Conservation (phyloP, 2,113 vertebrate genomes). For the Progne subis region DNA sequence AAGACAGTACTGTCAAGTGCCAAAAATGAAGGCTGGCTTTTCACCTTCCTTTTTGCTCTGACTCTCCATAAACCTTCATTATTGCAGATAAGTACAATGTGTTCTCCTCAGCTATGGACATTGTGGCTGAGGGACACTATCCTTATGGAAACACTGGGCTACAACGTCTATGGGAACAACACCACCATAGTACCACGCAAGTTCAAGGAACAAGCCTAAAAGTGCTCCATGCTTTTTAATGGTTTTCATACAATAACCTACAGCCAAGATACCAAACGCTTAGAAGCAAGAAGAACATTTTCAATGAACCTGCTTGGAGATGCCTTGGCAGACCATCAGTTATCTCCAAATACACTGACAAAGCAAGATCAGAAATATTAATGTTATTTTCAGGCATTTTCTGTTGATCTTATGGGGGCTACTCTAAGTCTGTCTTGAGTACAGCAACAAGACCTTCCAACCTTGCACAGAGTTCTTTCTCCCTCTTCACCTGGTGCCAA, state of each 20-base stretch:
- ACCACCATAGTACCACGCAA: rapidly evolving
- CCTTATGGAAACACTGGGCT: neutral
- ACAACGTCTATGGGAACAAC: rapidly evolving
- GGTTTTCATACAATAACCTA: neutral
- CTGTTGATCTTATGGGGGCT: neutral
- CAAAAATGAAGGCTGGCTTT: neutral
- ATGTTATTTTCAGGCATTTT: neutral
- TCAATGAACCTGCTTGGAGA: neutral
- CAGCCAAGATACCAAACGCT: neutral
- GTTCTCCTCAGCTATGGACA: neutral
- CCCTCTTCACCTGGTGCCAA: neutral
- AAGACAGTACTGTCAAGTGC: neutral
- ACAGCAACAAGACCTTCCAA: neutral
- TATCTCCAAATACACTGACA: neutral
- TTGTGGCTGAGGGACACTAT: neutral
- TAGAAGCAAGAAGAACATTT: neutral
- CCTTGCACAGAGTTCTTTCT: neutral
- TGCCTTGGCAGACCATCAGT: neutral
- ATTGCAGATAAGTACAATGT: neutral
- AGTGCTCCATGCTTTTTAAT: neutral
- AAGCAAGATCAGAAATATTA: neutral
- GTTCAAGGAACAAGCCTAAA: neutral
- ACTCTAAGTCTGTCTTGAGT: neutral
- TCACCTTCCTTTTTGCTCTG: neutral
- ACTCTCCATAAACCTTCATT: neutral